These are phyloP conservation scores for Brachionus rotundiformis DNA, from an alignment of 1,140 invertebrate species.

Conservation along the genomic window DNA sequence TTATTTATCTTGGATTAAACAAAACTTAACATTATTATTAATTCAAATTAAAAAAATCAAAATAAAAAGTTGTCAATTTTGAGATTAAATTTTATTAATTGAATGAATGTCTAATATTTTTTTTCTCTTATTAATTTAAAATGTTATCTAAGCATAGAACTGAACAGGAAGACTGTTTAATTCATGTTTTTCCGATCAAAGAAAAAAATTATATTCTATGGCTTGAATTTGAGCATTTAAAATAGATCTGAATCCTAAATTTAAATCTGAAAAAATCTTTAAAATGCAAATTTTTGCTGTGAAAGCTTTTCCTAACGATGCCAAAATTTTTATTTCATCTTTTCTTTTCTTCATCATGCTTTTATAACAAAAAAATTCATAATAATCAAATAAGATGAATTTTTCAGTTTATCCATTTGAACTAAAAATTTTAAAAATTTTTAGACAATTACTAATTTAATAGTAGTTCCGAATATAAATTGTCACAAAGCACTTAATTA, in stretches of 20 bases:
- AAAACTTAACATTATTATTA: too few species aligned
- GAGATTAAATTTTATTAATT: too few species aligned
- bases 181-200: background rate
- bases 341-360: background rate
- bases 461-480: background rate
- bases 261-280: background rate
- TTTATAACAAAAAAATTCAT: background rate
- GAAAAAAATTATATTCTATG: background rate
- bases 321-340: background rate
- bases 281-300: conserved; percentile 8
- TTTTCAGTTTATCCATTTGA: background rate
- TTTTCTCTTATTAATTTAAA: background rate
- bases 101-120: background rate
- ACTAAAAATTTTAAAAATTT: too few species aligned
- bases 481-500: background rate
- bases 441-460: background rate
- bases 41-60: too few species aligned
- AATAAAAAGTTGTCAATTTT: too few species aligned
- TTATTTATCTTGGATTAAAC: too few species aligned
- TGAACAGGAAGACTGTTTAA: background rate
- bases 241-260: background rate
- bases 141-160: background rate
- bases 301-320: background rate
- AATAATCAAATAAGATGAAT: background rate
- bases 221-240: background rate